These are phyloP conservation scores for Ispidina picta DNA, from an alignment of 2,797 vertebrate genomes.

Conservation along the genomic window DNA sequence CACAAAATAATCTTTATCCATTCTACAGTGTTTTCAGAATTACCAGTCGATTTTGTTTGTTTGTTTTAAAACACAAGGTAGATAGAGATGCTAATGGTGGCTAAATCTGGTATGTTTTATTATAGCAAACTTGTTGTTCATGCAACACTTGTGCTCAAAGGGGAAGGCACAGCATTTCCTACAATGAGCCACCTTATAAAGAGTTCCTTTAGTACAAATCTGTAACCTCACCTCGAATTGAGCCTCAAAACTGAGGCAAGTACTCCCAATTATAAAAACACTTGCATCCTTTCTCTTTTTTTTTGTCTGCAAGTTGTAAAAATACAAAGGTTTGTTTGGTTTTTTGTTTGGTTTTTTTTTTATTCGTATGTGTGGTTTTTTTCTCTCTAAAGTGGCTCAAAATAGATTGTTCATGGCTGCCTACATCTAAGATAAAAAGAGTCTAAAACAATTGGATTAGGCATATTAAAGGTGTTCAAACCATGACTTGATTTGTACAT, in stretches of 20 bases:
- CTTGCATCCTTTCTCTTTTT: slow-evolving; percentile 76
- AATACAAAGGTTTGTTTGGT: slow-evolving; percentile 73
- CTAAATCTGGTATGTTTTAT: slow-evolving; percentile 86
- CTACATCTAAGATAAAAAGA: slow-evolving; percentile 89
- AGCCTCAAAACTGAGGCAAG: slow-evolving; percentile 84
- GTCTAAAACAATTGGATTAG: slow-evolving; percentile 89
- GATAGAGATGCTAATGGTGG: slow-evolving; percentile 86
- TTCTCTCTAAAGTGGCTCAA: slow-evolving; percentile 93
- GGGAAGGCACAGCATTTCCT: slow-evolving; percentile 89
- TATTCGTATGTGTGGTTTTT: background rate
- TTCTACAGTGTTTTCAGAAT: slow-evolving; percentile 95
- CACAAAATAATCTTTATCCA: slow-evolving; percentile 95
- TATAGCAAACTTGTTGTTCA: slow-evolving; percentile 91
- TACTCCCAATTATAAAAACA: slow-evolving; percentile 85
- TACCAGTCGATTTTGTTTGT: slow-evolving; percentile 78
- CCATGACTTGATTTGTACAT: slow-evolving; percentile 87
- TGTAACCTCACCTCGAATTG: slow-evolving; percentile 80
- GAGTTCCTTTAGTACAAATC: slow-evolving; percentile 80
- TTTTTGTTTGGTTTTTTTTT: slow-evolving; percentile 47
- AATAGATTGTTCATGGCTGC: slow-evolving; percentile 90
- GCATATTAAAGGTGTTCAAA: slow-evolving; percentile 88
- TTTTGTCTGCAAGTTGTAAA: slow-evolving; percentile 82
- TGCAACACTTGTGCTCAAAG: slow-evolving; percentile 90
- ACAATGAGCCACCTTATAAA: slow-evolving; percentile 88
- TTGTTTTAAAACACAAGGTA: slow-evolving; percentile 85